phyloP scores from a whole-genome alignment of 2,113 vertebrate genomes.

The Sterrhoptilus dennistouni region DNA sequence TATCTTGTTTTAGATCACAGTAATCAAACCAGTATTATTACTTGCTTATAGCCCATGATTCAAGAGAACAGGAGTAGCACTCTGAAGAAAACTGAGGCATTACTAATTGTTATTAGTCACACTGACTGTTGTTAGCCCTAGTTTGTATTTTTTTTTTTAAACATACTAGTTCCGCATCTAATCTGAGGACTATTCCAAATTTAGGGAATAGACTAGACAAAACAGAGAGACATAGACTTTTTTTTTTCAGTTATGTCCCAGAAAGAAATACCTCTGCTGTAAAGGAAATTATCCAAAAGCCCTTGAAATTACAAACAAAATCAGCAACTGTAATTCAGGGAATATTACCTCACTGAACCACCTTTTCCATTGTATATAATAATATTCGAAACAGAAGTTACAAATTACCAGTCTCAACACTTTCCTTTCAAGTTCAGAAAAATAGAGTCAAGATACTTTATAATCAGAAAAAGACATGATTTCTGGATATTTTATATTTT shows the following conservation, averaged over 20 bases:
- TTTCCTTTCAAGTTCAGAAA: neutral
- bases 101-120: neutral
- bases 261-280: neutral
- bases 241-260: neutral
- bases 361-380: neutral
- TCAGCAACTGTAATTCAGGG: neutral
- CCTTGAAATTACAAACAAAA: neutral
- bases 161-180: neutral
- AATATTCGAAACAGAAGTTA: neutral
- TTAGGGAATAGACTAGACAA: neutral
- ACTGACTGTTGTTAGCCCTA: neutral
- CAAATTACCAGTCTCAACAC: neutral
- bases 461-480: neutral
- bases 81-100: neutral
- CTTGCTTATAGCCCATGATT: neutral
- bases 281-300: neutral
- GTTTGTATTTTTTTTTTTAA: neutral
- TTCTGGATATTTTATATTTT: neutral
- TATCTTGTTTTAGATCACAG: neutral
- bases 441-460: neutral
- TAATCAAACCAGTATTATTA: neutral
- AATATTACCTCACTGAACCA: neutral
- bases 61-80: neutral
- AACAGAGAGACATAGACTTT: neutral
- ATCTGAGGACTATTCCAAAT: neutral